Base-by-base conservation (phyloP, 2,113 vertebrate species). In the Thomomys bottae region DNA sequence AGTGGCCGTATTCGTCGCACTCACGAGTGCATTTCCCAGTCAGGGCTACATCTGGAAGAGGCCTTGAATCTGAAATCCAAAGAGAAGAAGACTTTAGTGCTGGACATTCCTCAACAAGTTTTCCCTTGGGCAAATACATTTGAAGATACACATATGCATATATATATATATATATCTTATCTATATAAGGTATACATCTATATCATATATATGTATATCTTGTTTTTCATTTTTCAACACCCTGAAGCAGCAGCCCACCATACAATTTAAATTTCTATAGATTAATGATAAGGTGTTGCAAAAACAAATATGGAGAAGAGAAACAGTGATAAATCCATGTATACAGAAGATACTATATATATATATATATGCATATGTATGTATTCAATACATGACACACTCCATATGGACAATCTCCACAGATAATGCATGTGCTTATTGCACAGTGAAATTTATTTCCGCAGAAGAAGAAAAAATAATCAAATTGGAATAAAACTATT, bases 1-100 rank as follows among this genome's bases (percentile, higher is more conserved):
- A 99, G 98, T 99, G 99, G 97, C 99, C 99, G 0, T 99, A 99
- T 96, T 99, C 99, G 87, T 99, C 99, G 95, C 99, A 99, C 97
- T 99, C 99, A 90, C 99, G 98, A 72, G 99, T 99, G 96, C 99
- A 99, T 96, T 99, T 99, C 95, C 99, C 99, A 86, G 99, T 99
- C 98, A 99, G 98, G 96, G 99, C 99, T 98, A 99, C 99, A 98
- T 99, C 99, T 97, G 99, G 99, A 98, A 99, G 98, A 97, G 99
- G 99, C 97, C 99, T 98, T 97, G 99, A 98, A 98, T 99, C 99
- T 99, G 97, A 89, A 98, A 97, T 94, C 14, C 96, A 96, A 97
- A 94, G 54, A 97, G 88, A 97, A 63, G 30, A 72, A 23, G 24
- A n/a, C 80, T 81, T 96, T 20, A 96, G 95, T 73, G 6, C 10